phyloP scores from a whole-genome alignment of 1,140 invertebrate genomes.

The Nephila pilipes region DNA sequence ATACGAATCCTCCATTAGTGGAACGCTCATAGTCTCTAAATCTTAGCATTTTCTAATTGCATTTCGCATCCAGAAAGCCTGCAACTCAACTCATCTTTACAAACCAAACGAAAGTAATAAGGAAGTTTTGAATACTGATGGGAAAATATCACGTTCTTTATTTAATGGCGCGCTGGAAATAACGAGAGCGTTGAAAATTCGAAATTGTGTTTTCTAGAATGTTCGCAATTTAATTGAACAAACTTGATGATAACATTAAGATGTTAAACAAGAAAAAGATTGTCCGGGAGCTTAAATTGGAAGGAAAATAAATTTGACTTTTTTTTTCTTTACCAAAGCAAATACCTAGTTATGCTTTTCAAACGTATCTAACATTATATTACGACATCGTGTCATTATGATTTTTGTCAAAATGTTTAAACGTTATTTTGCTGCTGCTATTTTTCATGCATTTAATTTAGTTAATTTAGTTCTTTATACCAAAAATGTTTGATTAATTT shows the following conservation, averaged over 20 bases:
- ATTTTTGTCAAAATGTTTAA: no score
- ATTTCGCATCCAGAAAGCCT: not conserved
- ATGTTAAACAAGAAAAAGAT: not conserved
- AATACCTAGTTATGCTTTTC: no score
- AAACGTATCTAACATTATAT: no score
- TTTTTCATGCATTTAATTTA: no score
- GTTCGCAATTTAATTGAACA: not conserved
- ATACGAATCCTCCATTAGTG: constrained; percentile 23
- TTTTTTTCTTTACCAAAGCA: no score
- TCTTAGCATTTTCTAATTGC: constrained; percentile 37
- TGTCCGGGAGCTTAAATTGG: not conserved
- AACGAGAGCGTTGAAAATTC: not conserved
- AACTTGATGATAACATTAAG: not conserved
- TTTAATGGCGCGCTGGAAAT: constrained; percentile 4
- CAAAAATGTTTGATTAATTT: no score
- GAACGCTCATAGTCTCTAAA: not conserved
- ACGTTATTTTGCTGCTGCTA: no score
- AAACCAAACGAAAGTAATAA: constrained; percentile 34
- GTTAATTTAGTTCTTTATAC: no score
- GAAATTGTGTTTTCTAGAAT: constrained; percentile 14
- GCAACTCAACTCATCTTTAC: constrained; percentile 20
- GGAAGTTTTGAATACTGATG: not conserved
- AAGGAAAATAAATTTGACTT: not conserved
- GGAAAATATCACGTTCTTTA: constrained; percentile 24
- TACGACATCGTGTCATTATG: no score